Conservation (phyloP, 2,888 invertebrate genomes). For the Tuberolachnus salignus region DNA sequence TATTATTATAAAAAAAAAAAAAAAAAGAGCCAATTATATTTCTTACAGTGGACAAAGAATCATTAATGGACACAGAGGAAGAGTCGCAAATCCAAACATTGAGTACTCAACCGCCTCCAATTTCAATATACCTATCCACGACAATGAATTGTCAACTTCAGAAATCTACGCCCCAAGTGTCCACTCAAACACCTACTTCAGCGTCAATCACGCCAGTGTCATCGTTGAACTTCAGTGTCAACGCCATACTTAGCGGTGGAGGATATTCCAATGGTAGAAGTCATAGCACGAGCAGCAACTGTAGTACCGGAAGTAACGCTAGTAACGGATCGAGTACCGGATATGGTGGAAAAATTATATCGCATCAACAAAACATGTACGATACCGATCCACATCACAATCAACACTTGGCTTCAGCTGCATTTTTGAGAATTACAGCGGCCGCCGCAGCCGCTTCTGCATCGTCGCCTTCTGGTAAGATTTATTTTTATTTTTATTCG, state of each 20-base stretch:
- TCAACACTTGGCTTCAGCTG: constrained; percentile 46
- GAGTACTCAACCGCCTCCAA: background rate
- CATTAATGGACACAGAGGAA: background rate
- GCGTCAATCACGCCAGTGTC: constrained; percentile 1
- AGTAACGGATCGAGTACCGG: constrained; percentile 32
- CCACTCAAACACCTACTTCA: background rate
- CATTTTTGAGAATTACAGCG: constrained; percentile 47
- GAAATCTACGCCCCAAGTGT: background rate
- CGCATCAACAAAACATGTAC: constrained; percentile 13
- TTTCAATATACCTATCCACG: constrained; percentile 12
- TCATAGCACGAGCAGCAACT: constrained; percentile 34
- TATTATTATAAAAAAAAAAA: no score
- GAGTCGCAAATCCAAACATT: background rate
- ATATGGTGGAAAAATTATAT: background rate
- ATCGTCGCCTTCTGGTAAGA: constrained; percentile 36
- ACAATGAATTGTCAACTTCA: constrained; percentile 13
- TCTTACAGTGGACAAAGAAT: constrained; percentile 20
- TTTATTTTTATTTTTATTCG: background rate
- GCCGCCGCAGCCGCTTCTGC: constrained; percentile 41
- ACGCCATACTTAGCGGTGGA: constrained; percentile 78
- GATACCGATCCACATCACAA: constrained; percentile 17
- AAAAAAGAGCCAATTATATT: no score
- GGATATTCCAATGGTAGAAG: constrained; percentile 33
- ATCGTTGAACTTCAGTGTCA: constrained; percentile 75
- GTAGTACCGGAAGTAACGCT: constrained; percentile 30